Base-by-base conservation (phyloP, 1,140 invertebrate species). In the Hycleus phaleratus region DNA sequence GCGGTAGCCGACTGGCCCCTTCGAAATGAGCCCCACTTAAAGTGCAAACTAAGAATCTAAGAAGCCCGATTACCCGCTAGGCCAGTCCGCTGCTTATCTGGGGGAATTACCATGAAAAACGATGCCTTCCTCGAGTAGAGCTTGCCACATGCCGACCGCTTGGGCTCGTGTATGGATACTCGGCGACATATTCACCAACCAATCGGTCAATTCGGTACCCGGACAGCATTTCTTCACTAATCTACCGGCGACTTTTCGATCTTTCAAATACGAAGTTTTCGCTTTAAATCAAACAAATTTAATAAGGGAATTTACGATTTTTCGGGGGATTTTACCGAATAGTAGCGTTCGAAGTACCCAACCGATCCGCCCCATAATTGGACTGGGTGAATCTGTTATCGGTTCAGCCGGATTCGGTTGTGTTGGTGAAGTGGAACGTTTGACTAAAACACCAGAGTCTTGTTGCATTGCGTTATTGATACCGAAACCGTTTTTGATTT, bases 101-200 rank as follows among this genome's bases (percentile, higher is more conserved):
- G n/a, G n/a, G 3, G 5, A 61, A 77, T 78, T 69, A 91, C 89
- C 87, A 73, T 91, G 87, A 38, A 82, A 78, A 58, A 92, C 81
- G 46, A 91, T 81, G 42, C 87, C 86, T 75, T 91, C 87, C 72
- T 93, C 90, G 24, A 92, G 74, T n/a, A 93, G 73, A 0, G 84
- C 85, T 69, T 93, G 90, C 85, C 88, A 92, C 83, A 91, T 90
- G 25, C 83, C 87, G 11, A 85, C 82, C 26, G 88, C 87, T 65
- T 90, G 85, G 56, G 82, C 79, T 54, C 88, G 74, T n/a, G 83
- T 84, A 75, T 75, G 76, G 48, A 78, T 78, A 65, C 75, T 75
- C 39, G 76, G 72, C 43, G 76, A 76, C 38, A 80, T 71, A 55
- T 73, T 74, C 60, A 89, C 71, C 26, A 92, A 69, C 88, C 90